These are phyloP conservation scores for Tragelaphus strepsiceros DNA, from an alignment of 2,113 vertebrate species.

Conservation along the genomic window DNA sequence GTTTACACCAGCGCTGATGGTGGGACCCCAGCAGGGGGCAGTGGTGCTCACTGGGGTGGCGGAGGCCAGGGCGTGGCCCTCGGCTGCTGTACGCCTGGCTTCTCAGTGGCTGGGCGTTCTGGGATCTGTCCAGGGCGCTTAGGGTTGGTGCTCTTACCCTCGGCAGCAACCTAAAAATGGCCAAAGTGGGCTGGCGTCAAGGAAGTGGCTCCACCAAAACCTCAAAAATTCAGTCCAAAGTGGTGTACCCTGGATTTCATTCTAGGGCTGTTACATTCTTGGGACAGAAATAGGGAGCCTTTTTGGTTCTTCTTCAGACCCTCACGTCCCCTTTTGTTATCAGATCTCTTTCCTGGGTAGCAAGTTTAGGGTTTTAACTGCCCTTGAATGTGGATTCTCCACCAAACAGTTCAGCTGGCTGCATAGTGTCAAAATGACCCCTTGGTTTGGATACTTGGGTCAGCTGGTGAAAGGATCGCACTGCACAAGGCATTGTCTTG, in stretches of 20 bases:
- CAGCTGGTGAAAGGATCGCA: background rate
- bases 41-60: background rate
- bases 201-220: background rate
- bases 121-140: background rate
- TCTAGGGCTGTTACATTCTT: background rate
- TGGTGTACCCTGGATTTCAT: background rate
- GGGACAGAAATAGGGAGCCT: background rate
- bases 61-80: background rate
- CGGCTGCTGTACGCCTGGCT: background rate
- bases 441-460: background rate
- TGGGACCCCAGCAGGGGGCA: background rate
- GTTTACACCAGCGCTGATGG: background rate
- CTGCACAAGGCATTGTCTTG: rapidly evolving
- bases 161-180: constrained; percentile 1
- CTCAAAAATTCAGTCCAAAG: constrained; percentile 12
- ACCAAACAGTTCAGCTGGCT: background rate
- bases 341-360: background rate
- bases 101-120: background rate
- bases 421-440: rapidly evolving
- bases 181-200: background rate
- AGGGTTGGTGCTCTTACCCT: background rate
- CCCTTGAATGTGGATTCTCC: too few species aligned
- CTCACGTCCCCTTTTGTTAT: background rate
- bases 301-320: background rate
- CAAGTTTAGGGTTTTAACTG: background rate